Evolutionary conservation across 2,113 vertebrate genomes (phyloP).

Genomic region (Chionodraco myersi): DNA sequence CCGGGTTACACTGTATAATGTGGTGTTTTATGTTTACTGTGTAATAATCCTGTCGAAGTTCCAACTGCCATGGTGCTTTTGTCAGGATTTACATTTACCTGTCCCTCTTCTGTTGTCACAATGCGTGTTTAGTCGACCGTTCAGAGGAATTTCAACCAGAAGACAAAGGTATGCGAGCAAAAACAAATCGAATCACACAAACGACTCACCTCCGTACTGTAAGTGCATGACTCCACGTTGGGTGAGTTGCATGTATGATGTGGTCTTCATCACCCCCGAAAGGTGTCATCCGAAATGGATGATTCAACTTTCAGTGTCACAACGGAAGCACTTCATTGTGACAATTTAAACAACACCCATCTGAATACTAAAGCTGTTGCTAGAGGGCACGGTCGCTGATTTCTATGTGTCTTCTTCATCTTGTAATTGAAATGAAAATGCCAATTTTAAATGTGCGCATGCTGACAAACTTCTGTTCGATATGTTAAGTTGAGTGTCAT

Average conservation of each 20-base stretch:
- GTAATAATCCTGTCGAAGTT: constrained; percentile 76
- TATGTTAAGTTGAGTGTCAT: constrained; percentile 41
- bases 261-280: constrained; percentile 58
- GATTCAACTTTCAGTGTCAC: constrained; percentile 70
- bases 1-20: constrained; percentile 45
- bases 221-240: constrained; percentile 69
- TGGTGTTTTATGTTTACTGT: constrained; percentile 64
- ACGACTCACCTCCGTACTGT: constrained; percentile 41
- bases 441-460: constrained; percentile 22
- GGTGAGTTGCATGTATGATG: constrained; percentile 71
- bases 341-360: constrained; percentile 46
- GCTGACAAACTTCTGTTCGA: neutral
- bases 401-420: constrained; percentile 24
- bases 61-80: constrained; percentile 71
- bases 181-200: constrained; percentile 55
- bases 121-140: constrained; percentile 74
- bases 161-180: constrained; percentile 80
- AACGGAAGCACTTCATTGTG: constrained; percentile 63
- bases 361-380: constrained; percentile 49
- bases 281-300: constrained; percentile 62
- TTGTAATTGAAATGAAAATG: constrained; percentile 20
- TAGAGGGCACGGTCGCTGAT: constrained; percentile 27
- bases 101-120: constrained; percentile 73
- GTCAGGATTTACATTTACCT: constrained; percentile 79
- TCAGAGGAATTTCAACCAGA: constrained; percentile 70